A percentile compares a stretch with the other conserved stretches of the same genome.
Conservation (phyloP, 2,888 invertebrate genomes). For the Elmis aenea region DNA sequence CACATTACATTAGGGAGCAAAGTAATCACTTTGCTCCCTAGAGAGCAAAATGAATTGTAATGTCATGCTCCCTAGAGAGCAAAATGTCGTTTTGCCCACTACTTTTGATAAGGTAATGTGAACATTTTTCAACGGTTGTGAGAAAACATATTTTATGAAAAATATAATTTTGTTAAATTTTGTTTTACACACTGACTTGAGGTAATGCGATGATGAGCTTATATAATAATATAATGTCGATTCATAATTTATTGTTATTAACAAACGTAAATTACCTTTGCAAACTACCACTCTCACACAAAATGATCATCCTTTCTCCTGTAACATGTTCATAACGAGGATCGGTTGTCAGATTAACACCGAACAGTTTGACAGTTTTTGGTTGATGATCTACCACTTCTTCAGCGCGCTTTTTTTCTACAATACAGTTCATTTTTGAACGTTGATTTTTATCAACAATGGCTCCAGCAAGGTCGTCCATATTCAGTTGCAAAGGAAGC, state of each 20-base stretch:
- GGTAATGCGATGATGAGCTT: background rate
- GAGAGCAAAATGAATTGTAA: no score
- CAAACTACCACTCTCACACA: conserved; percentile 77
- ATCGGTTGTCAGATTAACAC: conserved; percentile 64
- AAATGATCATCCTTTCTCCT: conserved; percentile 82
- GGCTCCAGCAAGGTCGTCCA: conserved; percentile 76
- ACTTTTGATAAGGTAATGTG: no score
- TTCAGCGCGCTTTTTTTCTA: conserved; percentile 79
- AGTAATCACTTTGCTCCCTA: no score
- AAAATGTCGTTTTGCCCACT: no score
- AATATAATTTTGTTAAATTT: no score
- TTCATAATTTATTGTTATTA: background rate
- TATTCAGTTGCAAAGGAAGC: conserved; percentile 74
- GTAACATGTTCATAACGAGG: conserved; percentile 68
- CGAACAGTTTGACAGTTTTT: conserved; percentile 59
- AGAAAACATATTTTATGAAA: no score
- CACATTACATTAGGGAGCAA: no score
- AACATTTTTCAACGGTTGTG: no score
- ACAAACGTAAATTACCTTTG: conserved; percentile 49
- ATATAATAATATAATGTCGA: background rate
- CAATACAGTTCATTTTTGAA: conserved; percentile 86
- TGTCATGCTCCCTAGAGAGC: no score
- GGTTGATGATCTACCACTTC: conserved; percentile 75
- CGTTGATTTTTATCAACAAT: conserved; percentile 66
- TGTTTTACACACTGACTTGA: no score